A percentile compares a stretch with the other conserved stretches of the same genome.
phyloP scores from a whole-genome alignment of 2,888 invertebrate species.

The Drosophila greeni region DNA sequence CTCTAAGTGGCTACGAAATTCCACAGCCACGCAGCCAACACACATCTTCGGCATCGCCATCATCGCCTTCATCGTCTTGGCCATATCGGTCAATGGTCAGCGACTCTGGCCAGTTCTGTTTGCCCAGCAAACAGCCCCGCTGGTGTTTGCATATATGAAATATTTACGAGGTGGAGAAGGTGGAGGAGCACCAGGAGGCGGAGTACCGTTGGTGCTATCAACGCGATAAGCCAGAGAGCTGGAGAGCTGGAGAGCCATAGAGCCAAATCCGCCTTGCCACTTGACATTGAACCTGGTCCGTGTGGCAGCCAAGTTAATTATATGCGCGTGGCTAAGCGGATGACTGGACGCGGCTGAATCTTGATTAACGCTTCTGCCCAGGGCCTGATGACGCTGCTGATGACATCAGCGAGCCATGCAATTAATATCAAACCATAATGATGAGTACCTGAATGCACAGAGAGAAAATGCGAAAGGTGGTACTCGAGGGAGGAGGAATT shows the following conservation, averaged over 20 bases:
- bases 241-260: conserved; percentile 37
- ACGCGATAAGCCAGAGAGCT: conserved; percentile 12
- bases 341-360: conserved; percentile 57
- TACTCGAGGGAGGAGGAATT: too few relatives aligned
- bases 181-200: conserved; percentile 5
- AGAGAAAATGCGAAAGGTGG: not conserved
- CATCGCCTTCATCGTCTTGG: conserved; percentile 16
- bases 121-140: conserved; percentile 61
- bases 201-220: conserved; percentile 34
- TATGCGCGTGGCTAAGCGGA: conserved; percentile 66
- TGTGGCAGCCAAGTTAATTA: conserved; percentile 71
- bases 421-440: conserved; percentile 68
- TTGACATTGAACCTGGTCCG: conserved; percentile 65
- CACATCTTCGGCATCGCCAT: conserved; percentile 34
- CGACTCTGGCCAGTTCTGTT: conserved; percentile 61
- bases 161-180: conserved; percentile 52
- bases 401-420: conserved; percentile 66
- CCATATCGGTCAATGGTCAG: conserved; percentile 71
- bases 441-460: conserved; percentile 43
- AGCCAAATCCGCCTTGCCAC: conserved; percentile 55
- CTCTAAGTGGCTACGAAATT: conserved; percentile 65
- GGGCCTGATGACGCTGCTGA: conserved; percentile 52
- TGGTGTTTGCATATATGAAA: conserved; percentile 67
- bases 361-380: conserved; percentile 58
- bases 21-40: conserved; percentile 63